Base-by-base conservation (phyloP, 2,797 vertebrate species). In the Ptychobarbus kaznakovi region DNA sequence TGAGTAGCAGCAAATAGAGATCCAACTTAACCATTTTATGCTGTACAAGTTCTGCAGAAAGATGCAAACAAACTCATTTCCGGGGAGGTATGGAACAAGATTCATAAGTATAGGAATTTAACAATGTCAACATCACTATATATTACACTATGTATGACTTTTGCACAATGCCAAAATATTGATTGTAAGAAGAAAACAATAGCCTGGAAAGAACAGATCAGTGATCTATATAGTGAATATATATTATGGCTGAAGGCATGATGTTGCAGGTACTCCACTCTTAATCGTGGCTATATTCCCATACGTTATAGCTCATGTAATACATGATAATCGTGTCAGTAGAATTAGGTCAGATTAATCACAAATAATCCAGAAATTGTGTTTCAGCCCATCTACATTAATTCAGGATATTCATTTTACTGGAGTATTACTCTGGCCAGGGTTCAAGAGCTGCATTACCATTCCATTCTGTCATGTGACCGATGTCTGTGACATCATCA, bases 401-500 rank as follows among this genome's bases (percentile, higher is more conserved):
- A 77, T 65, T 53, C 15, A 40, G 22, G 16, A 77, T 77, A 77
- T 68, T 77, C 6, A 20, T 56, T 68, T 53, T 25, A 76, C 8
- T 40, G 5, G 22, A 35, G 42, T 35, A 83, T 38, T 7, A 66
- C 49, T 68, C 22, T 69, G 46, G 35, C 32, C n/a, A 40, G n/a
- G n/a, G 82, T 53, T 78, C 49, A 75, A 76, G 46, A 83, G 15
- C 40, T 56, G 2, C 20, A 63, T 61, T 49, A 28, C 4, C 20
- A 38, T 63, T 69, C 51, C 28, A 73, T 80, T 81, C 70, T 42
- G 22, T 42, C 75, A 65, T 73, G 44, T 80, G 58, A 66, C 42
- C 22, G 35, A 75, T 73, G 25, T n/a, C 63, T 74, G 70, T 83
- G 58, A 78, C 77, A 75, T 84, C 82, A 69, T 76, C 49, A 38